A percentile compares a stretch with the other conserved stretches of the same genome.
phyloP scores from a whole-genome alignment of 2,113 vertebrate species.

The Boulengerochromis microlepis region DNA sequence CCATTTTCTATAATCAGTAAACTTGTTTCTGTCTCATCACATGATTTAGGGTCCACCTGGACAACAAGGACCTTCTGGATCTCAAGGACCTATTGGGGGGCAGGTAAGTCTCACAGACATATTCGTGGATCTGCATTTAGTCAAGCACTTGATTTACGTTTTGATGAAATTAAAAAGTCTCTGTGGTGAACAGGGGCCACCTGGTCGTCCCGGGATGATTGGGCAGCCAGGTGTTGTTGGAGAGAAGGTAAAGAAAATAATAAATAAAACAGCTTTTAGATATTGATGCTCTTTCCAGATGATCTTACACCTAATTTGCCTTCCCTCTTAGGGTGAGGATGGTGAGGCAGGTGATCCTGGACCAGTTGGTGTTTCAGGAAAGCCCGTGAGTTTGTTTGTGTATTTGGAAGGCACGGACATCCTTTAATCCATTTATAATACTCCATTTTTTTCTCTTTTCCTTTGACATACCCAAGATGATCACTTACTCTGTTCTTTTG shows the following conservation, averaged over 20 bases:
- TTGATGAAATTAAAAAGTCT: not conserved
- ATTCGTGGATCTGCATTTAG: not conserved
- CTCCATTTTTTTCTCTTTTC: not conserved
- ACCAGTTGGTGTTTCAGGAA: conserved; percentile 59
- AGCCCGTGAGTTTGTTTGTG: conserved; percentile 37
- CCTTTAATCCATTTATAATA: not conserved
- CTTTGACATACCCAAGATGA: not conserved
- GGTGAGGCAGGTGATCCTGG: conserved; percentile 73
- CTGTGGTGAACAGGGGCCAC: conserved; percentile 55
- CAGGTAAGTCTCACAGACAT: conserved; percentile 41
- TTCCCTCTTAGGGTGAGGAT: conserved; percentile 67
- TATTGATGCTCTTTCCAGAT: not conserved
- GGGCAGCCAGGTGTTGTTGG: conserved; percentile 87
- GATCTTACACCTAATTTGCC: not conserved
- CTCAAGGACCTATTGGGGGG: conserved; percentile 85
- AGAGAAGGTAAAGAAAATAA: conserved; percentile 79
- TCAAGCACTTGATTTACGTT: not conserved
- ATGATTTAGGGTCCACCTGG: conserved; percentile 67
- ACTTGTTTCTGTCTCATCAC: not conserved
- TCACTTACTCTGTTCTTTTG: not conserved
- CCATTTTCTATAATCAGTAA: not conserved
- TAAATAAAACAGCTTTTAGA: not conserved
- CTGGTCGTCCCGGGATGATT: conserved; percentile 66
- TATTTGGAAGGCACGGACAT: not conserved
- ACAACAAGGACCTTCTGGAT: conserved; percentile 71